Evolutionary conservation across 2,797 vertebrate species (phyloP).

Genomic region (Acrossocheilus wenchowensis): DNA sequence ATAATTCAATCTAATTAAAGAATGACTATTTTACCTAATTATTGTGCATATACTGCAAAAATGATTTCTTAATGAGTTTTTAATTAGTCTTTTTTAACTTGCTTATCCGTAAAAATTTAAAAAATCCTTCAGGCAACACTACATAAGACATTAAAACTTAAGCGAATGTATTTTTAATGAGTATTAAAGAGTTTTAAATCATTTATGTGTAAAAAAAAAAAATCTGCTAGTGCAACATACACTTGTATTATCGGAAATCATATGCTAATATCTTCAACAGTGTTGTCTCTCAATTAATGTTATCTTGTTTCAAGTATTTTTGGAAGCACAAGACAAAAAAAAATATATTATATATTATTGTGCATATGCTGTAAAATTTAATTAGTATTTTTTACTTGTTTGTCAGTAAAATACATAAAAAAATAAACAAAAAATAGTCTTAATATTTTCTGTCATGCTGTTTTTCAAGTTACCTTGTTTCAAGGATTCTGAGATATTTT

Average conservation of each 20-base stretch:
- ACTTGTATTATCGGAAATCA: background rate
- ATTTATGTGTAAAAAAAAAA: background rate
- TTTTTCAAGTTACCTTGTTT: background rate
- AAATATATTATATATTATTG: background rate
- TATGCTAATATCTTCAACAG: background rate
- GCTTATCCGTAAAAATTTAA: background rate
- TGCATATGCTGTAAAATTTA: background rate
- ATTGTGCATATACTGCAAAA: background rate
- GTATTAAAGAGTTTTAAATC: background rate
- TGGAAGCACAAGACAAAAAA: background rate
- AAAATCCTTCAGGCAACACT: background rate
- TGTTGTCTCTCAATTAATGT: background rate
- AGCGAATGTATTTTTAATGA: background rate
- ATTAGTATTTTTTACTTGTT: background rate
- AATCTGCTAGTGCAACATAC: background rate
- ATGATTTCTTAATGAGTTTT: background rate
- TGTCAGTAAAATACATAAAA: background rate
- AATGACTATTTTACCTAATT: background rate
- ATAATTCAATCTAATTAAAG: background rate
- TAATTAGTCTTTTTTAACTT: background rate
- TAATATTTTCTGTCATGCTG: background rate
- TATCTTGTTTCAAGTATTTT: background rate
- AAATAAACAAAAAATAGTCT: background rate
- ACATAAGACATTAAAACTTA: background rate
- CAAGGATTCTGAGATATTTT: background rate